Base-by-base conservation (phyloP, 92 coral and sea anemone species). In the Porites divaricata region DNA sequence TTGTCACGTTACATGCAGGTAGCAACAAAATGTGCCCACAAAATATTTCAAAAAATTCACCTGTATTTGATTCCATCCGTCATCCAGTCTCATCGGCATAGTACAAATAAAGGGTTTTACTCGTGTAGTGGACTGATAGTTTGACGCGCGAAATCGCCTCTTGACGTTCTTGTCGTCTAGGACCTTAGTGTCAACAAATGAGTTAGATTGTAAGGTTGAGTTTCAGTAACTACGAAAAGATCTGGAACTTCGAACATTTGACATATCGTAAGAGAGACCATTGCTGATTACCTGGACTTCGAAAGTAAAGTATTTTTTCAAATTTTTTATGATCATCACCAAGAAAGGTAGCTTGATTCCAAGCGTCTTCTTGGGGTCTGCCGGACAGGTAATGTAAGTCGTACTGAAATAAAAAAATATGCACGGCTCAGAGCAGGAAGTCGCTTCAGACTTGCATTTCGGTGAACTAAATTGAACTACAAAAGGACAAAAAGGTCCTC, bases 21-120 rank as follows among this genome's bases (percentile, higher is more conserved):
- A 72, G 86, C 86, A 72, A 73, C 79, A 16, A 49, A 51, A 8
- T 21, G 23, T 14, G 19, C 24, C 7, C 19, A 12, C 12, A 25
- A 59, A 14, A 82, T 4, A 54, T 19, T 13, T 48, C n/a, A 7
- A 20, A 9, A 17, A 67, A n/a, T 76, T 50, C 85, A 97, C 99
- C 97, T 97, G 99, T 72, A 97, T 97, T 84, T 97, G 99, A 84
- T 97, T 97, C 99, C 99, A 97, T 9, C 99, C 99, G 83, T 97
- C 99, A 68, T 97, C 99, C 70, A 97, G 97, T 88, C 99, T 97
- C 99, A 97, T 97, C 4, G 99, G 99, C 99, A 97, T 97, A 50
- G 99, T 97, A 72, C 99, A 97, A 90, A 97, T 97, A 86, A 97
- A 97, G 16, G 99, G 99, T 88, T 97, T 97, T 56, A 97, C 99